Evolutionary conservation across 1,140 invertebrate species (phyloP), one percentile per base, ranked within the genome.

Genomic region (Scaptomyza pallida): DNA sequence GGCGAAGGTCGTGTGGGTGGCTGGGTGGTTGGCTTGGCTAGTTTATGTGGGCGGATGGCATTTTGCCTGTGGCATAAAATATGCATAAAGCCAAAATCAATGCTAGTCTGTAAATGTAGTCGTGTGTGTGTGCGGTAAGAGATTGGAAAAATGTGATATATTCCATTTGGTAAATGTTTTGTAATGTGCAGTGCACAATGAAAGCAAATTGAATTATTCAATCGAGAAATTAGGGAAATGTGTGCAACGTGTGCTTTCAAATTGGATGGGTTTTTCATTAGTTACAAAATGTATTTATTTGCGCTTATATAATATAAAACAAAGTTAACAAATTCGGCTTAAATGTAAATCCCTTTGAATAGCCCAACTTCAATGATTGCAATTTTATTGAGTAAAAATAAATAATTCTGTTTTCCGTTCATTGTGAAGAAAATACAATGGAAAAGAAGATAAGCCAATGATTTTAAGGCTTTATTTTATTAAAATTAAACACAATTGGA

Each of bases 1-100:
- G 62, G 57, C 74, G 79, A 82, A 82, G 78, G 78, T 82, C 78
- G 79, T 60, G 75, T 82, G 78, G 79, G 78, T 78, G 78, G 55
- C 17, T 50, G 62, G 59, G 37, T 15, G 23, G 59, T 8, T 9
- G 57, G 26, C 21, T 26, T 26, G 23, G 5, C 23, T 23, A 1
- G 23, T 26, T 26, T 26, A 6, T 26, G 5, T 26, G 23, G 23
- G 23, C 23, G 23, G n/a, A n/a, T 50, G 26, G 15, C 51, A 59
- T 26, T 56, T 72, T 56, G 50, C 44, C 56, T 15, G 41, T 19
- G 70, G 56, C 59, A 73, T 74, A 48, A 57, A 79, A 81, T 80
- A 76, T 78, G 74, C 74, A 71, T 56, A 75, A 68, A 59, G 56
- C 70, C 71, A 63, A 82, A 82, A 82, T 82, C 78, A 78, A 82